Conservation (phyloP, 2,797 vertebrate genomes). For the Molothrus aeneus region DNA sequence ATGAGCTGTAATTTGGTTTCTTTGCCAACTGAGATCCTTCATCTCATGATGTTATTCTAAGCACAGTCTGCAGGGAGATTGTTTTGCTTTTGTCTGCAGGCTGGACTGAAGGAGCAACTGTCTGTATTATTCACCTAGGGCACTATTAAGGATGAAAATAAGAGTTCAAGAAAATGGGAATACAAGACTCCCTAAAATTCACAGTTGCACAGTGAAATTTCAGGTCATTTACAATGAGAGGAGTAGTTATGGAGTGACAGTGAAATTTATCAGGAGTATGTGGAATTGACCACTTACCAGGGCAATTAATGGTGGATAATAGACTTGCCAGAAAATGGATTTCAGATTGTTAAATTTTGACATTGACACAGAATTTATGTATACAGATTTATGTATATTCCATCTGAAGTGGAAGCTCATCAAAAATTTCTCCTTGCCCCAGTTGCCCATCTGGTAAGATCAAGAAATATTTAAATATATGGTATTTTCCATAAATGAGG, state of each 20-base stretch:
- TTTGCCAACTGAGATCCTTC: neutral
- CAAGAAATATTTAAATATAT: neutral
- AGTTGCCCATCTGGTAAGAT: neutral
- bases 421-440: neutral
- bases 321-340: neutral
- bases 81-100: neutral
- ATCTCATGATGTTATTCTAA: neutral
- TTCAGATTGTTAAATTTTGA: neutral
- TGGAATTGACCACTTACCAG: neutral
- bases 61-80: neutral
- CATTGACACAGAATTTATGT: neutral
- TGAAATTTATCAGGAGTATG: neutral
- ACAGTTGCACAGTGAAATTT: neutral
- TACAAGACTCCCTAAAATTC: neutral
- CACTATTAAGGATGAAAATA: neutral
- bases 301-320: neutral
- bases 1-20: conserved; percentile 14
- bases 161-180: neutral
- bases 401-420: neutral
- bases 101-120: neutral
- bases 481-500: neutral
- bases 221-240: neutral
- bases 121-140: neutral
- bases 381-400: neutral
- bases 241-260: neutral